Base-by-base conservation (phyloP, 2,888 invertebrate species). In the Andrena hattorfiana region DNA sequence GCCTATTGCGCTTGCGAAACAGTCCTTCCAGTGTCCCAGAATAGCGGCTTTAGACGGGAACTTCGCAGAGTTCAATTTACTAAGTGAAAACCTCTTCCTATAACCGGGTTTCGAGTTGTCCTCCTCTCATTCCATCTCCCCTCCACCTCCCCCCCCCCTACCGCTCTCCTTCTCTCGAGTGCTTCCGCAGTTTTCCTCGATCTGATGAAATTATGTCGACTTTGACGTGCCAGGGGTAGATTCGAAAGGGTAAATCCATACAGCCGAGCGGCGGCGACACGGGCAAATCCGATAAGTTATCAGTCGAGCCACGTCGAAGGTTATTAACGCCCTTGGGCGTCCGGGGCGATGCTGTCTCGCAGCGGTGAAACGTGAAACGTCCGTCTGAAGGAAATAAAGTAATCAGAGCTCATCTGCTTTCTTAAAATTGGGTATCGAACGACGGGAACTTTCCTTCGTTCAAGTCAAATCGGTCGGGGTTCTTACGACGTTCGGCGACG, bases 51-150 rank as follows among this genome's bases (percentile, higher is more conserved):
- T 69, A 77, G 83, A 78, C 69, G 67, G 59, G 77, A 81, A 89
- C 69, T 89, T 84, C 79, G 74, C 67, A 42, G 80, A 87, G 89
- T 91, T 89, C 91, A 92, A 92, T 92, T 89, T 91, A 77, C 92
- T 92, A 92, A 92, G 92, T 92, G 91, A 92, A 92, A 91, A 88
- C 89, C 83, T 86, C 81, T 71, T 81, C 78, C 83, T 81, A 79
- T 84, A 86, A 83, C 81, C 82, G 51, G 68, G 59, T 85, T 76
- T 77, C 85, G 26, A 77, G 83, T 77, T 81, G 16, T 63, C 42
- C 59, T 32, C 32, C 42, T 28, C 49, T 35, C 51, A 32, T 71
- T 32, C 30, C 59, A 32, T n/a, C 8, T 26, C 66, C 64, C 32
- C 69, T 30, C 20, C 67, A 72, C 66, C 60, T 59, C 35, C 54